phyloP scores from a whole-genome alignment of 2,888 invertebrate species.

The Gisinianus flammeolus region DNA sequence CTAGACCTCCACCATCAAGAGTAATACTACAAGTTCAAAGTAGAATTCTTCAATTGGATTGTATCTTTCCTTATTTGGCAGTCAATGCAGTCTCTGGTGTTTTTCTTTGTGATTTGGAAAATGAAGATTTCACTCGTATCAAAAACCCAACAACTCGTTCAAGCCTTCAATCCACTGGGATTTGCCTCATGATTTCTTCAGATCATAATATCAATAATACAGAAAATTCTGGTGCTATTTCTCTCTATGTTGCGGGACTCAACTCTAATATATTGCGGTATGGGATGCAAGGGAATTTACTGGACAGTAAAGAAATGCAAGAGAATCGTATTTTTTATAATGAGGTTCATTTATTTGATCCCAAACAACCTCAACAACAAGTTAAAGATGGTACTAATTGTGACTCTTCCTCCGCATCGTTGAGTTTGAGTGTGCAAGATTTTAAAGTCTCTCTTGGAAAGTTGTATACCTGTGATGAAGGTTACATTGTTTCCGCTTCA shows the following conservation, averaged over 20 bases:
- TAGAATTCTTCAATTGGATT: slow-evolving; percentile 54
- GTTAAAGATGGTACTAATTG: background rate
- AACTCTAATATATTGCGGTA: slow-evolving; percentile 42
- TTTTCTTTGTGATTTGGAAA: slow-evolving; percentile 56
- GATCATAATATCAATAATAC: slow-evolving; percentile 18
- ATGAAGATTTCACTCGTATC: slow-evolving; percentile 54
- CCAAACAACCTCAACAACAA: slow-evolving; percentile 28
- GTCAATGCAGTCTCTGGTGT: slow-evolving; percentile 48
- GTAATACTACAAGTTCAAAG: slow-evolving; percentile 52
- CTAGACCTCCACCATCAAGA: slow-evolving; percentile 51
- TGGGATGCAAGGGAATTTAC: slow-evolving; percentile 47
- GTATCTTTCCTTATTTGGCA: slow-evolving; percentile 55
- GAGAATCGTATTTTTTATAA: slow-evolving; percentile 27
- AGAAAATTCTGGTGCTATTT: slow-evolving; percentile 25
- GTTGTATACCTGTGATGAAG: slow-evolving; percentile 49
- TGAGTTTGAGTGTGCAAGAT: background rate
- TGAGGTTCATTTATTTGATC: slow-evolving; percentile 48
- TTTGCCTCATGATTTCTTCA: slow-evolving; percentile 43
- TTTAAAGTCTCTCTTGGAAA: slow-evolving; percentile 45
- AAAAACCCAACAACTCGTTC: slow-evolving; percentile 42
- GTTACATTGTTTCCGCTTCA: slow-evolving; percentile 49
- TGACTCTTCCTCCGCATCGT: background rate
- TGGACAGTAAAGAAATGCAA: slow-evolving; percentile 36
- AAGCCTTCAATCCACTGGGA: slow-evolving; percentile 44
- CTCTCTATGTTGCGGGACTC: slow-evolving; percentile 47